phyloP scores from a whole-genome alignment of 2,797 vertebrate species.

The Gambusia yucatana region DNA sequence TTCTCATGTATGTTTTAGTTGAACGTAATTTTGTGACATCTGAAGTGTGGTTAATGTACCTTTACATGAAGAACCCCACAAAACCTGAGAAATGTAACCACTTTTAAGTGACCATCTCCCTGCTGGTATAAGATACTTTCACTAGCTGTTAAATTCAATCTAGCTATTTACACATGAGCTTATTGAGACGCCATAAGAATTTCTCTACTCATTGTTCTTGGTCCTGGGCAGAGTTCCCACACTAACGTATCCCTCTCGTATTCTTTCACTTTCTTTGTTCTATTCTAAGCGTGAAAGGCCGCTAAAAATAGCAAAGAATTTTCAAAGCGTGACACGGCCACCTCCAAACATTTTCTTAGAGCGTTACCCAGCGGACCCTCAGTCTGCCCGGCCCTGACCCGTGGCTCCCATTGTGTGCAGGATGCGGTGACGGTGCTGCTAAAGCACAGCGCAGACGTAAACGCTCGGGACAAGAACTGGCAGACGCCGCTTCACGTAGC shows the following conservation, averaged over 20 bases:
- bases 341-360: slow-evolving; percentile 30
- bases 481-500: slow-evolving; percentile 96
- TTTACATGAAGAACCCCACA: neutral
- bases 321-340: slow-evolving; percentile 31
- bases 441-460: slow-evolving; percentile 96
- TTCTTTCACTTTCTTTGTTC: slow-evolving; percentile 18
- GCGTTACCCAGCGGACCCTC: slow-evolving; percentile 1
- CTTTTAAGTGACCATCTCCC: neutral
- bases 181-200: slow-evolving; percentile 29
- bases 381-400: slow-evolving; percentile 23
- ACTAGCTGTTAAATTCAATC: slow-evolving; percentile 18
- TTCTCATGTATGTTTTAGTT: slow-evolving; percentile 18
- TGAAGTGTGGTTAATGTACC: neutral
- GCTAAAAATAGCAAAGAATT: slow-evolving; percentile 48
- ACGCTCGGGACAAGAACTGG: slow-evolving; percentile 97
- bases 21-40: neutral
- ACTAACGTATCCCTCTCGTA: slow-evolving; percentile 12
- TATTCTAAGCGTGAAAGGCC: slow-evolving; percentile 31
- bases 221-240: slow-evolving; percentile 23
- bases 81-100: neutral
- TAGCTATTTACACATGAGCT: slow-evolving; percentile 2
- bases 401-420: slow-evolving; percentile 56
- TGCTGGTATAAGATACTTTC: neutral
- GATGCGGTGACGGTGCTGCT: slow-evolving; percentile 93
- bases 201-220: slow-evolving; percentile 21